Percentiles rank a stretch among this genome's conserved stretches.
Evolutionary conservation across 2,113 vertebrate species (phyloP).

Genomic region (Phyllostomus hastatus): DNA sequence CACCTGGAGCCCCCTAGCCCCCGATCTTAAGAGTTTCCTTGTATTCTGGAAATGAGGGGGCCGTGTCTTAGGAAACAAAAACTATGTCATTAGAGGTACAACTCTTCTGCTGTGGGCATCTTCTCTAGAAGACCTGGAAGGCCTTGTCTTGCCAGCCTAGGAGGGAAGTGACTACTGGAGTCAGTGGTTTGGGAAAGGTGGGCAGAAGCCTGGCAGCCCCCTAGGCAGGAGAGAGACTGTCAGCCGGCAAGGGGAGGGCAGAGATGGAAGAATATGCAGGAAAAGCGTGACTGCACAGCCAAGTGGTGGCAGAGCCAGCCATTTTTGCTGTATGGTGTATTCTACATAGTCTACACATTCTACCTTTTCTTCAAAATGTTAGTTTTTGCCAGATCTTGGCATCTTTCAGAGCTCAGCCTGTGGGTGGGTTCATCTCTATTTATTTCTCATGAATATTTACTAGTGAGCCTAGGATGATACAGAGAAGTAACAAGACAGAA

Average conservation of each 20-base stretch:
- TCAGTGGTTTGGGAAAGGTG: background rate
- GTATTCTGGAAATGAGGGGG: background rate
- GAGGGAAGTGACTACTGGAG: background rate
- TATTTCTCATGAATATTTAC: slow-evolving; percentile 6
- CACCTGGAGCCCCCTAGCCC: background rate
- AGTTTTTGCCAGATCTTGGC: background rate
- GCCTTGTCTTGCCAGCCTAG: background rate
- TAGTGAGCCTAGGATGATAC: background rate
- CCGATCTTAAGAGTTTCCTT: background rate
- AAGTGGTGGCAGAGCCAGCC: background rate
- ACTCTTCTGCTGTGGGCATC: background rate
- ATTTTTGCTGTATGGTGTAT: background rate
- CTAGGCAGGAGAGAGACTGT: background rate
- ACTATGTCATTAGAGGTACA: background rate
- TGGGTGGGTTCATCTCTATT: background rate
- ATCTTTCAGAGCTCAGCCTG: background rate
- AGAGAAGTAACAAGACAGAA: background rate
- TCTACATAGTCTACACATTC: slow-evolving; percentile 6
- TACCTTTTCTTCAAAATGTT: background rate
- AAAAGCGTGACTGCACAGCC: background rate
- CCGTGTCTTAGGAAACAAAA: background rate
- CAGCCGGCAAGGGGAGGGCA: background rate
- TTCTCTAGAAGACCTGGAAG: background rate
- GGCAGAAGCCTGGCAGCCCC: background rate
- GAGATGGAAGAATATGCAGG: background rate